These are phyloP conservation scores for Anhinga anhinga DNA, from an alignment of 2,113 vertebrate genomes.

Conservation along the genomic window DNA sequence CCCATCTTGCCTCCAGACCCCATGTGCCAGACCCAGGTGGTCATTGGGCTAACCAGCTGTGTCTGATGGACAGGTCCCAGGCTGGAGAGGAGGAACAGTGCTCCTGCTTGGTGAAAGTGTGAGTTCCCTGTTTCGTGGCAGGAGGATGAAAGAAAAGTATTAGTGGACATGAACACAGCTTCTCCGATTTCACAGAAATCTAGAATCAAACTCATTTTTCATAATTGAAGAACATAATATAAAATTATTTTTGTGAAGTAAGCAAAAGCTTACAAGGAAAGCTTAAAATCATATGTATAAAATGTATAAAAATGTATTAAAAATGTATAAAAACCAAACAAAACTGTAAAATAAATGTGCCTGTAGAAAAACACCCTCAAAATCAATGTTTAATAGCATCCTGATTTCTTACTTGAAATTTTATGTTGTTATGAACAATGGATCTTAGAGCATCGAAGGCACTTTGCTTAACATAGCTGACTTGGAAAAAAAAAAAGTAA, in stretches of 20 bases:
- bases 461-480: not conserved
- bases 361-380: not conserved
- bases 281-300: not conserved
- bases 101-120: not conserved
- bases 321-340: not conserved
- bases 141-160: not conserved
- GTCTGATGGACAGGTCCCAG: not conserved
- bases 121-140: not conserved
- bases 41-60: not conserved
- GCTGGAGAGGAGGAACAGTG: not conserved
- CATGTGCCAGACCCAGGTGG: fast-evolving
- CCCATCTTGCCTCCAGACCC: not conserved
- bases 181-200: not conserved
- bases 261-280: not conserved
- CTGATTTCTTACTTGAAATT: not conserved
- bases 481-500: not conserved
- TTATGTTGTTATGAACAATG: not conserved
- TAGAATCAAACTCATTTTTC: not conserved
- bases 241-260: not conserved
- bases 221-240: not conserved
- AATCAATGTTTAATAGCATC: not conserved
- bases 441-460: not conserved
- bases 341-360: not conserved
- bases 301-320: not conserved
- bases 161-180: not conserved